A percentile compares a stretch with the other conserved stretches of the same genome.
These are phyloP conservation scores for Penaeus vannamei DNA, from an alignment of 1,140 invertebrate genomes.

Conservation along the genomic window DNA sequence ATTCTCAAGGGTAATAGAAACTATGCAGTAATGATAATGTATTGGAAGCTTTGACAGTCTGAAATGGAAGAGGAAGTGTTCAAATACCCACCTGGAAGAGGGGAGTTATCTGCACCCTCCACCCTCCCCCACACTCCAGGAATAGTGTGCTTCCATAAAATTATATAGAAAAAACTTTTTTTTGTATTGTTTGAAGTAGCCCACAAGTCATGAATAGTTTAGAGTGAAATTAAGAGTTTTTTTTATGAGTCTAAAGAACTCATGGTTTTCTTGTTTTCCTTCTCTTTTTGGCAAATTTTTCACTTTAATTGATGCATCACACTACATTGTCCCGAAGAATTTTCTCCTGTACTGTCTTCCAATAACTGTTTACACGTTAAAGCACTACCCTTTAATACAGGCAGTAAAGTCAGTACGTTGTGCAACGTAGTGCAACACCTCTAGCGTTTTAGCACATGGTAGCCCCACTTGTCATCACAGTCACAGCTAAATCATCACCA, in stretches of 20 bases:
- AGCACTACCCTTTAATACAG: conserved; percentile 37
- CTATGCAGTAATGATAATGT: conserved; percentile 62
- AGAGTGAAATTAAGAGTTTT: conserved; percentile 47
- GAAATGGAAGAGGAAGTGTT: conserved; percentile 40
- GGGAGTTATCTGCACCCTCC: conserved; percentile 56
- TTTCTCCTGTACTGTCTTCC: conserved; percentile 64
- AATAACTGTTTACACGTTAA: conserved; percentile 49
- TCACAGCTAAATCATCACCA: conserved; percentile 26
- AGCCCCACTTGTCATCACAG: conserved; percentile 35
- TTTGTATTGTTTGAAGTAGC: conserved; percentile 36
- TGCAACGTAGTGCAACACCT: conserved; percentile 46
- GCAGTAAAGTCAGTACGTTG: conserved; percentile 49
- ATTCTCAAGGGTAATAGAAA: conserved; percentile 54
- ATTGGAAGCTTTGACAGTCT: conserved; percentile 63
- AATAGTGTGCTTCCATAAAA: conserved; percentile 57
- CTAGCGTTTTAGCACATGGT: conserved; percentile 31
- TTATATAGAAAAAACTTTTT: conserved; percentile 43
- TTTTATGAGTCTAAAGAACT: conserved; percentile 54
- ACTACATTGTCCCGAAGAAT: conserved; percentile 65
- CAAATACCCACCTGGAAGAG: conserved; percentile 43
- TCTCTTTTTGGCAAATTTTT: conserved; percentile 65
- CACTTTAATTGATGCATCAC: conserved; percentile 60
- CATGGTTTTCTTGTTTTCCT: conserved; percentile 58
- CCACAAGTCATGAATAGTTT: conserved; percentile 63
- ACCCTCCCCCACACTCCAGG: conserved; percentile 56